Base-by-base conservation (phyloP, 2,113 vertebrate genomes). In the Alaudala cheleensis region DNA sequence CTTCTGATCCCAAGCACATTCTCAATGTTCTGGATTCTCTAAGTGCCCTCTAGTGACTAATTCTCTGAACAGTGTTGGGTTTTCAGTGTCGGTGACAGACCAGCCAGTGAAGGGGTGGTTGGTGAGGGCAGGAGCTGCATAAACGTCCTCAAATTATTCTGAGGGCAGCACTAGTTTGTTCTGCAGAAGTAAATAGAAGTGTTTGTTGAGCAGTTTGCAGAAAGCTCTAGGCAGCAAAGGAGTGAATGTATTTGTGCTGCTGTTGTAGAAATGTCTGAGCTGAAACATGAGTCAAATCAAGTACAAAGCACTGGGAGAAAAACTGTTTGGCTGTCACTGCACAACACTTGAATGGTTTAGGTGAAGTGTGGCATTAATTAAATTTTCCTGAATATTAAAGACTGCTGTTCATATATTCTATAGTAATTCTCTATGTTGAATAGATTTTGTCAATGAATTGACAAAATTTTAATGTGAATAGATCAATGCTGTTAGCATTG, bases 21-120 rank as follows among this genome's bases (percentile, higher is more conserved):
- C 39, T 70, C 42, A 18, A 1, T 50, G 44, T 95, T 72, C 54
- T 51, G 53, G 73, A 12, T 81, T 96, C 73, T 49, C 1, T n/a
- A 78, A 64, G 95, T 84, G 93, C 92, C 95, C 93, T 87, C 96
- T 95, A 92, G 90, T 60, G 95, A 78, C 84, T 42, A 11, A 47
- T 74, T 50, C 37, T 54, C 37, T 58, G 69, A 54, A 71, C 44
- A 5, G 24, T 29, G 33, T 5, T 61, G 67, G 31, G 14, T 34
- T 92, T 77, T 70, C 66, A 15, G 1, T 37, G 62, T 25, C 1
- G 1, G 29, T 51, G 56, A 14, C 29, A 16, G 10, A 44, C 6
- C 40, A 61, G 37, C 42, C 28, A 2, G 11, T 33, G 69, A 28
- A 47, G 37, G 40, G 33, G 23, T 39, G 39, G 5, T 24, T 29